Percentiles rank a stretch among this genome's conserved stretches.
Conservation (phyloP, 2,113 vertebrate genomes). For the Colaptes auratus region DNA sequence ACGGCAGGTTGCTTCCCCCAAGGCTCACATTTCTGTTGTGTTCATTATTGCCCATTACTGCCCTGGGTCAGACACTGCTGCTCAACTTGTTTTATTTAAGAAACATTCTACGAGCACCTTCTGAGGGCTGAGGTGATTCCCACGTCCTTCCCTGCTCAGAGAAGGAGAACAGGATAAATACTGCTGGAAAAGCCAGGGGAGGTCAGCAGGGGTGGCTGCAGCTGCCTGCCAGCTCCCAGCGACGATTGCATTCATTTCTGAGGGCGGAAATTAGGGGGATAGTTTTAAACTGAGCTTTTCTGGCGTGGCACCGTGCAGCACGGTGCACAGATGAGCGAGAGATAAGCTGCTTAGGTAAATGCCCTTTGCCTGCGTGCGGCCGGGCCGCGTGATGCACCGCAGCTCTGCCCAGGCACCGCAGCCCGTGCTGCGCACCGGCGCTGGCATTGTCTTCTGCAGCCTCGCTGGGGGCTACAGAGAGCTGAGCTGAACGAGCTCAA, state of each 20-base stretch:
- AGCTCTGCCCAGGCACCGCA: fast-evolving
- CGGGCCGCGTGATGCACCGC: fast-evolving
- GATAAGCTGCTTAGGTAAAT: not conserved
- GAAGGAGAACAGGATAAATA: not conserved
- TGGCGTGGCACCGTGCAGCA: not conserved
- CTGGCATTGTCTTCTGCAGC: fast-evolving
- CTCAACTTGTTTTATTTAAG: not conserved
- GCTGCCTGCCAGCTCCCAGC: not conserved
- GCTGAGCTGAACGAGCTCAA: not conserved
- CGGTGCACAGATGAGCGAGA: not conserved
- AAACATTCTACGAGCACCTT: not conserved
- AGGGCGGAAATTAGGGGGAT: not conserved
- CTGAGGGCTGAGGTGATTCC: not conserved
- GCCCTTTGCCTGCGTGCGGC: not conserved
- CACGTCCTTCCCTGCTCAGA: not conserved
- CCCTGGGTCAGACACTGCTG: not conserved
- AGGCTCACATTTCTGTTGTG: not conserved
- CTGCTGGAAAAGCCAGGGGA: fast-evolving
- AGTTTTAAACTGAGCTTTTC: not conserved
- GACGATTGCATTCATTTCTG: not conserved
- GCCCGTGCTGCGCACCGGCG: not conserved
- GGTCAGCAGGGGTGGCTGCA: not conserved
- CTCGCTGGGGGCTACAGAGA: not conserved
- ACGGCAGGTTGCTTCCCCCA: not conserved
- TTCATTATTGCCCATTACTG: not conserved